A percentile compares a stretch with the other conserved stretches of the same genome.
Conservation (phyloP, 35 echinoderm and acorn worm genomes). For the Anneissia japonica region DNA sequence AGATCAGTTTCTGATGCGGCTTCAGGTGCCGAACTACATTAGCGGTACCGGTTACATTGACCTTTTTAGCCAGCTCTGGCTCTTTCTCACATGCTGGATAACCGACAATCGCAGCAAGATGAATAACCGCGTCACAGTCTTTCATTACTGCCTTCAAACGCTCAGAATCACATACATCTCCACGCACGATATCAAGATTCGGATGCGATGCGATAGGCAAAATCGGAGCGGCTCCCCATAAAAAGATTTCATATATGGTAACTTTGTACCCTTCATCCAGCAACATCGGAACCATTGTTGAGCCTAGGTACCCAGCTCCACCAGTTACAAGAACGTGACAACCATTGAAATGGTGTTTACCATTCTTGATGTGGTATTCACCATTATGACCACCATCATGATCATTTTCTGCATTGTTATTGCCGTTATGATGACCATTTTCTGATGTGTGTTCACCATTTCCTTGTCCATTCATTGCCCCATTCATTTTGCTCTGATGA, state of each 20-base stretch:
- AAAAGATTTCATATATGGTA: constrained; percentile 52
- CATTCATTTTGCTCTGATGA: no score
- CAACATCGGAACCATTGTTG: constrained; percentile 56
- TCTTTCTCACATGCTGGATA: constrained; percentile 74
- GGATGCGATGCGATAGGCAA: constrained; percentile 32
- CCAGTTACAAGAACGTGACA: constrained; percentile 64
- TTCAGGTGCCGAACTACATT: constrained; percentile 37
- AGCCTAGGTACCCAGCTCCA: constrained; percentile 62
- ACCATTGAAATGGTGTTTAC: no score
- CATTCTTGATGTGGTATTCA: no score
- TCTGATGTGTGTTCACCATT: no score
- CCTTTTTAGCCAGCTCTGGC: constrained; percentile 38
- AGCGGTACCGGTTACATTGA: constrained; percentile 56
- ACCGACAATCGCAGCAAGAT: constrained; percentile 71
- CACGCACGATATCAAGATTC: constrained; percentile 33
- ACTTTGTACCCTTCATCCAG: constrained; percentile 35
- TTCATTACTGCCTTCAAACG: constrained; percentile 30
- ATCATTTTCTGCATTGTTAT: no score
- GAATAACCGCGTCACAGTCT: constrained; percentile 51
- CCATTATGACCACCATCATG: no score
- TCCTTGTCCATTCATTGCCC: no score
- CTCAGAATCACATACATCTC: constrained; percentile 32
- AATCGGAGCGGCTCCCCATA: constrained; percentile 46
- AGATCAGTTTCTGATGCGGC: constrained; percentile 41
- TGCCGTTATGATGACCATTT: no score